Conservation (phyloP, 2,888 invertebrate species). For the Hypselothyrea guttata region DNA sequence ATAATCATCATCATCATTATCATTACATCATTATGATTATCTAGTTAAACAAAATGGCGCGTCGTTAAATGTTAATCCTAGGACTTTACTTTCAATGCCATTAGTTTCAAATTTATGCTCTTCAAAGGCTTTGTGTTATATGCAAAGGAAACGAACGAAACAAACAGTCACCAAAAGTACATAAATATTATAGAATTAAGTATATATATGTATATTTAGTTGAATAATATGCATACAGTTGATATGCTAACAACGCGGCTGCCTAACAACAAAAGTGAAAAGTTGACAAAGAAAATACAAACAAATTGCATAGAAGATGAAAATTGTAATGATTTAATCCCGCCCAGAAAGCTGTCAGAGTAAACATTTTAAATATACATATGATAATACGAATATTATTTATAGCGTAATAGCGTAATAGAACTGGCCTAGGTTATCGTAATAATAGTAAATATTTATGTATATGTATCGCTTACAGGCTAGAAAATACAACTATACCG, state of each 20-base stretch:
- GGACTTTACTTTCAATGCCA: slow-evolving; percentile 24
- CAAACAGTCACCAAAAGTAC: slow-evolving; percentile 64
- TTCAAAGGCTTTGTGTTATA: slow-evolving; percentile 45
- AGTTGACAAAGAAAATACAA: slow-evolving; percentile 17
- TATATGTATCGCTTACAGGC: slow-evolving; percentile 36
- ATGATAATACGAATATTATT: neutral
- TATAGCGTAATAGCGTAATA: neutral
- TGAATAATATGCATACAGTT: slow-evolving; percentile 66
- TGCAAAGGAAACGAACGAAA: slow-evolving; percentile 51
- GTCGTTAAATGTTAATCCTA: slow-evolving; percentile 34
- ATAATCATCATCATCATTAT: slow-evolving; percentile 39
- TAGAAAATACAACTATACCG: slow-evolving; percentile 26
- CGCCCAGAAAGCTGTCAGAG: too few relatives aligned
- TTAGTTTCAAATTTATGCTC: slow-evolving; percentile 3
- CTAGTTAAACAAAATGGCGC: slow-evolving; percentile 62
- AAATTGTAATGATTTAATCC: slow-evolving; percentile 22
- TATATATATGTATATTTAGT: slow-evolving; percentile 45
- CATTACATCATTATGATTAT: slow-evolving; percentile 20
- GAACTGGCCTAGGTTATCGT: slow-evolving; percentile 30
- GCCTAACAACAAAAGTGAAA: slow-evolving; percentile 50
- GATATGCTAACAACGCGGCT: slow-evolving; percentile 52
- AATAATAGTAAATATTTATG: slow-evolving; percentile 9
- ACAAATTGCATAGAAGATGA: slow-evolving; percentile 25
- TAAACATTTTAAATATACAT: neutral
- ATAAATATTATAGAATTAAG: slow-evolving; percentile 42